A percentile compares a stretch with the other conserved stretches of the same genome.
phyloP scores from a whole-genome alignment of 2,113 vertebrate genomes.

The Calypte anna region DNA sequence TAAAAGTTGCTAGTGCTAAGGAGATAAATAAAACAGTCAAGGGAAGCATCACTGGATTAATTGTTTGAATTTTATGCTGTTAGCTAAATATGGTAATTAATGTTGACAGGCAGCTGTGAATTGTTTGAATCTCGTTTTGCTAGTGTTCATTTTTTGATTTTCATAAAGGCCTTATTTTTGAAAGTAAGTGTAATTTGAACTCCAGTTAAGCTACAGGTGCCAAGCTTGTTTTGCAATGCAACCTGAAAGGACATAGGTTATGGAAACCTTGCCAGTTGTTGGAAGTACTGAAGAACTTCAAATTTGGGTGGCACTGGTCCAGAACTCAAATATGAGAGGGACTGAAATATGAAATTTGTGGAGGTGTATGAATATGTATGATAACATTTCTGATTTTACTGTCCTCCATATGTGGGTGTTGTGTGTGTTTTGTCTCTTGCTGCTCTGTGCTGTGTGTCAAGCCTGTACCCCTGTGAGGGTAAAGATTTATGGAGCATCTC shows the following conservation, averaged over 20 bases:
- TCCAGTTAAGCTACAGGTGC: background rate
- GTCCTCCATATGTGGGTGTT: background rate
- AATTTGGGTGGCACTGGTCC: background rate
- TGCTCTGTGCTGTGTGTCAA: background rate
- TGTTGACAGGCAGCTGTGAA: background rate
- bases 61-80: background rate
- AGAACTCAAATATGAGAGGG: background rate
- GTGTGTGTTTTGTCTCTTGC: background rate
- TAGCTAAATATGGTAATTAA: background rate
- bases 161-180: background rate
- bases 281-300: background rate
- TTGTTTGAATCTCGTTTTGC: background rate
- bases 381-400: background rate
- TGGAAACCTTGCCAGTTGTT: background rate
- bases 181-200: background rate
- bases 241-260: background rate
- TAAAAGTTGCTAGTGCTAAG: background rate
- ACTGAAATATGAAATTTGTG: background rate
- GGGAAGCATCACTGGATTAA: background rate
- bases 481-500: background rate
- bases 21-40: background rate
- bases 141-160: background rate
- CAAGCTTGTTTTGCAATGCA: background rate
- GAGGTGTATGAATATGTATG: background rate
- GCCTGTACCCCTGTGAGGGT: background rate